These are phyloP conservation scores for Chironomus riparius DNA, from an alignment of 2,888 invertebrate genomes.

Conservation along the genomic window DNA sequence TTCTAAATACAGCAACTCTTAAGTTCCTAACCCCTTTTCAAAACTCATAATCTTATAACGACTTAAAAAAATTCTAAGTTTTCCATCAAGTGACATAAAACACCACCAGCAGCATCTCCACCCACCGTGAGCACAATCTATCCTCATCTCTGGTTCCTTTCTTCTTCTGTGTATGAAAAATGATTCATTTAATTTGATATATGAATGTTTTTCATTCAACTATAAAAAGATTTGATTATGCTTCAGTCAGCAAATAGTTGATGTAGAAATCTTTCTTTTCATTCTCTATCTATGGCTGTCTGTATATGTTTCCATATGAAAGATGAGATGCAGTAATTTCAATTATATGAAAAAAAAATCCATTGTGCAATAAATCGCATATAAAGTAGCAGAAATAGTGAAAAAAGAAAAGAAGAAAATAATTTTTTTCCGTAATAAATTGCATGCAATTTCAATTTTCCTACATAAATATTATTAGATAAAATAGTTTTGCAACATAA, in stretches of 20 bases:
- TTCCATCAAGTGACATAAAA: background rate
- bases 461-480: background rate
- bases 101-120: background rate
- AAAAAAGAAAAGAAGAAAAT: too few species aligned
- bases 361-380: background rate
- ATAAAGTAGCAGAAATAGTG: too few species aligned
- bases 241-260: slow-evolving; percentile 5
- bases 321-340: background rate
- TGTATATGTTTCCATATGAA: too few species aligned
- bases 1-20: too few species aligned
- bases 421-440: background rate
- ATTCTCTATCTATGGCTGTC: too few species aligned
- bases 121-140: background rate
- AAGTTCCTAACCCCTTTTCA: too few species aligned
- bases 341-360: background rate
- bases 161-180: background rate
- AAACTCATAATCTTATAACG: too few species aligned
- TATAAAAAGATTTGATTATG: slow-evolving; percentile 20
- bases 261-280: background rate
- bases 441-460: background rate
- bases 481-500: background rate
- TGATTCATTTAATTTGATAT: slow-evolving; percentile 23
- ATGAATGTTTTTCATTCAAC: slow-evolving; percentile 20
- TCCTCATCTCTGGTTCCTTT: background rate
- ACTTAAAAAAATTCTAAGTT: background rate